Evolutionary conservation across 2,113 vertebrate species (phyloP), one percentile per base, ranked within the genome.

Genomic region (Upupa epops): DNA sequence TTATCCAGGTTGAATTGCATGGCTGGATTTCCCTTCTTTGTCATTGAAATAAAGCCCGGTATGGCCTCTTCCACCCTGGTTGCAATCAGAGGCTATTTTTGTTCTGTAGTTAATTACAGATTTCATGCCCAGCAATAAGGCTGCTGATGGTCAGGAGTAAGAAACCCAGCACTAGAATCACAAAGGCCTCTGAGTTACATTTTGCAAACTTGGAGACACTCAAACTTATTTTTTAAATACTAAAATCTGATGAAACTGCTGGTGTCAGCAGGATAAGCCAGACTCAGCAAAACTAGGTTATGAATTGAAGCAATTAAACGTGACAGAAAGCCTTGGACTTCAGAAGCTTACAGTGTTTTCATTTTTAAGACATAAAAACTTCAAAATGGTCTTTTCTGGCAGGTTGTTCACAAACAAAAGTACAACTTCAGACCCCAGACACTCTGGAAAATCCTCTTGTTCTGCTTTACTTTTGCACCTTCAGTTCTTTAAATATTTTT

Each of bases 231-330:
- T 54, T 76, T 34, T 70, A 9, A 2, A 85, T 79, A 48, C 69
- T 59, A 72, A 92, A 26, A 84, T 92, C 92, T 48, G 64, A 77
- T 69, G 31, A 95, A 96, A 76, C 34, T 89, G 87, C 94, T 97
- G 56, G 69, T 89, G 75, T 97, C 96, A 96, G 96, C 91, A 83
- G 3, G 36, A 91, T 46, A n/a, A 42, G 92, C 81, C 88, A 79
- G 15, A 82, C 96, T 96, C 84, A 94, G 94, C 89, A 95, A 87
- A 97, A 94, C 75, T 94, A 59, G 94, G 93, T 96, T 97, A 95
- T 96, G 94, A 96, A 97, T 96, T 94, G 72, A 93, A 94, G 96
- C 96, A 97, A 97, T 97, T 97, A 97, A 97, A 96, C 83, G 73
- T 97, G 93, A 97, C 87, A 95, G 94, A 97, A 96, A 95, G 91